These are phyloP conservation scores for Morpho deidamia DNA, from an alignment of 2,888 invertebrate genomes.

Conservation along the genomic window DNA sequence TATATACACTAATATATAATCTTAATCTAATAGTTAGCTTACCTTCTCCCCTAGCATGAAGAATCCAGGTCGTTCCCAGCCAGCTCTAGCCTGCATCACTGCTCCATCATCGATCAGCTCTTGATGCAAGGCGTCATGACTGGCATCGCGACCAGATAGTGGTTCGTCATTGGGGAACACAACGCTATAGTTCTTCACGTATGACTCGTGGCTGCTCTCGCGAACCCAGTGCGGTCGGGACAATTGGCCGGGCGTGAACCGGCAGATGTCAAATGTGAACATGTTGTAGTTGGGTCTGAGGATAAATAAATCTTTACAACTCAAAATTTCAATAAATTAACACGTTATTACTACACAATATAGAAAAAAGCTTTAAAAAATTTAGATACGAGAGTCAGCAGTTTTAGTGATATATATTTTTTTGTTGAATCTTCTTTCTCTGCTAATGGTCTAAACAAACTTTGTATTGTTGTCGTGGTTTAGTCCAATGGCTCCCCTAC, in stretches of 20 bases:
- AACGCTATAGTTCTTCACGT: constrained; percentile 84
- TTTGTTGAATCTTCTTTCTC: too few species aligned
- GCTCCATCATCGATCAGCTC: constrained; percentile 86
- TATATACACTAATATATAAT: too few species aligned
- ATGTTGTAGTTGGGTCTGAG: constrained; percentile 88
- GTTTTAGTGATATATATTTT: too few species aligned
- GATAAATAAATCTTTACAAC: not conserved
- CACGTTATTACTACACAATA: too few species aligned
- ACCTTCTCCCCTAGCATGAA: constrained; percentile 76
- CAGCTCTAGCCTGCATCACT: constrained; percentile 91
- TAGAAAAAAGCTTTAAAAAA: too few species aligned
- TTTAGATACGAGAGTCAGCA: too few species aligned
- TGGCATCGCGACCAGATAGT: constrained; percentile 84
- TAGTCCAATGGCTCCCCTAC: too few species aligned
- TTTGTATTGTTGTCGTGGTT: too few species aligned
- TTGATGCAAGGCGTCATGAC: constrained; percentile 72
- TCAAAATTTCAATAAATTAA: too few species aligned
- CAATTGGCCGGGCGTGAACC: constrained; percentile 87
- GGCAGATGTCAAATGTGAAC: constrained; percentile 91
- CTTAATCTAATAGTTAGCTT: not conserved
- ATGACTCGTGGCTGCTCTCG: constrained; percentile 93
- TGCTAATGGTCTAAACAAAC: too few species aligned
- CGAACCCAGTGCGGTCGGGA: constrained; percentile 85
- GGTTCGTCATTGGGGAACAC: constrained; percentile 92
- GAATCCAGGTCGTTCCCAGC: constrained; percentile 94